Conservation (phyloP, 2,888 invertebrate species). For the Deilephila porcellus region DNA sequence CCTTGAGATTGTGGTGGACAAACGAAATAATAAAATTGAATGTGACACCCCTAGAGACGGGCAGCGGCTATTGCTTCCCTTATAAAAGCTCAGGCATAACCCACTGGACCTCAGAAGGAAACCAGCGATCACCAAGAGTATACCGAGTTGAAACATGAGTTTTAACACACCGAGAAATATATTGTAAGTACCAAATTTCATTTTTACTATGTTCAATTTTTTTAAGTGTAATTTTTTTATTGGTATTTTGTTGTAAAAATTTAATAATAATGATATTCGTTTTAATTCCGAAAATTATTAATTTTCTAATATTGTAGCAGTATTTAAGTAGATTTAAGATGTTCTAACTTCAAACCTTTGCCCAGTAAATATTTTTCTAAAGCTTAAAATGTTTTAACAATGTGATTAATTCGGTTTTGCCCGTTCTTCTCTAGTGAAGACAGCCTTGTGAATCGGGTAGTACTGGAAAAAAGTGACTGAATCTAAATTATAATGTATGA, state of each 20-base stretch:
- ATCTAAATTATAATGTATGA: too few species aligned
- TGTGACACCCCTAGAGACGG: slow-evolving; percentile 69
- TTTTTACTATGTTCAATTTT: too few species aligned
- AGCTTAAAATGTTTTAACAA: background rate
- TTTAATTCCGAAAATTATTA: too few species aligned
- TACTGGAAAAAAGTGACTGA: too few species aligned
- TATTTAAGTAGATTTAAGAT: too few species aligned
- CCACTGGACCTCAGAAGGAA: slow-evolving; percentile 49
- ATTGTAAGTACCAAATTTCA: background rate
- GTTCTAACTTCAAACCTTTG: too few species aligned
- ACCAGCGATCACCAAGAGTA: slow-evolving; percentile 9
- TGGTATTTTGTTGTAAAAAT: too few species aligned
- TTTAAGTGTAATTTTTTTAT: background rate
- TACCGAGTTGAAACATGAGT: slow-evolving; percentile 18
- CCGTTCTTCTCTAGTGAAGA: too few species aligned
- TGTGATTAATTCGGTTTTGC: too few species aligned
- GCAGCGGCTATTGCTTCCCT: slow-evolving; percentile 54
- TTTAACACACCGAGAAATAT: background rate
- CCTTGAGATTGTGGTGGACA: slow-evolving; percentile 55
- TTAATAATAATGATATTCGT: too few species aligned
- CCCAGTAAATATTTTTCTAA: background rate
- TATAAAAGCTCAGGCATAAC: slow-evolving; percentile 64
- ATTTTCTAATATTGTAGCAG: too few species aligned
- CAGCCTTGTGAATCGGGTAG: too few species aligned
- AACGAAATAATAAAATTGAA: slow-evolving; percentile 63